phyloP scores from a whole-genome alignment of 1,140 invertebrate genomes.

The Apolygus lucorum region DNA sequence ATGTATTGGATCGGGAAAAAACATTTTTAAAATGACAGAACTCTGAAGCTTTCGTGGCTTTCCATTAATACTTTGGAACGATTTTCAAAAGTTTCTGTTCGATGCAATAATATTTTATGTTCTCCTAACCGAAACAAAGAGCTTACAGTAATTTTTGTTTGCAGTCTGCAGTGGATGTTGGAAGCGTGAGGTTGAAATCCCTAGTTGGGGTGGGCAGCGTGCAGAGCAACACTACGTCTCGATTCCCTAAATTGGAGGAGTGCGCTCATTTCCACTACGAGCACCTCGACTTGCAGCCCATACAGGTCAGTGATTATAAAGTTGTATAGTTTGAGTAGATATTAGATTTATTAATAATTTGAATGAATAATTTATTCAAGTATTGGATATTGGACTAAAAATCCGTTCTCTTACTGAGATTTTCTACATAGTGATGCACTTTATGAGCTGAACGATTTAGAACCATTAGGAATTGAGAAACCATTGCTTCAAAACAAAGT shows the following conservation, averaged over 20 bases:
- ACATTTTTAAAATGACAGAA: neutral
- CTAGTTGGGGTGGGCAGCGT: conserved; percentile 29
- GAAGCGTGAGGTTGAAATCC: conserved; percentile 33
- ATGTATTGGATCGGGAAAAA: neutral
- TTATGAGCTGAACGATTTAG: no score
- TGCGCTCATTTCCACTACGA: conserved; percentile 99
- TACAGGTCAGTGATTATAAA: conserved; percentile 64
- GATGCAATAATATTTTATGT: no score
- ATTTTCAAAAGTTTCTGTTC: neutral
- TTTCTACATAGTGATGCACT: no score
- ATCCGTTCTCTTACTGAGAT: no score
- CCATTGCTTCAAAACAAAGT: no score
- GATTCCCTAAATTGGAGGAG: conserved; percentile 90
- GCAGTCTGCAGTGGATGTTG: conserved; percentile 20
- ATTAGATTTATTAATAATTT: no score
- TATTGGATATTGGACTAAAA: no score
- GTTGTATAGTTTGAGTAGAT: no score
- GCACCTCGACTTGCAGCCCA: conserved; percentile 69
- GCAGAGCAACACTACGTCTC: conserved; percentile 31
- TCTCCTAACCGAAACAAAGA: neutral
- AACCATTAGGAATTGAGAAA: no score
- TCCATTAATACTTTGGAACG: neutral
- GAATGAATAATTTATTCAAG: no score
- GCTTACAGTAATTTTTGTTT: conserved; percentile 5
- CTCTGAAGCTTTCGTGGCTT: neutral